Evolutionary conservation across 2,888 invertebrate species (phyloP), one percentile per base, ranked within the genome.

Genomic region (Priocnemis perturbator): DNA sequence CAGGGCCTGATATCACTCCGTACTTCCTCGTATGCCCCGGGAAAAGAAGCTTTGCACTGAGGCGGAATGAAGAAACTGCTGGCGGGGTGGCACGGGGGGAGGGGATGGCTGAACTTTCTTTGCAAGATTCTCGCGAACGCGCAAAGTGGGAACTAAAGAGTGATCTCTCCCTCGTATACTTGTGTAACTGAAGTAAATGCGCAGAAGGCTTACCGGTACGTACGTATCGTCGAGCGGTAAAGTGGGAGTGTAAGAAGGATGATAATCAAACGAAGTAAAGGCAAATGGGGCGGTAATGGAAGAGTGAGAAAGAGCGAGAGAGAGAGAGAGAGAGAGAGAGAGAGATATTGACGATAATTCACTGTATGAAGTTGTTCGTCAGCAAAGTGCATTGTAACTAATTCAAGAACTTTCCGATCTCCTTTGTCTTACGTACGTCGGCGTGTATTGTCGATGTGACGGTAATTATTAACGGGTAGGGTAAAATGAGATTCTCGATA

Each of bases 1-100:
- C 64, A 26, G 50, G 56, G 45, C 37, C 53, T 65, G 63, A 72
- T 71, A 68, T 72, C 68, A 67, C 60, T 55, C 57, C 59, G 48
- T 58, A 52, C 57, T 56, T 47, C 44, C 53, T 19, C 9, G 3
- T 60, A 23, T 45, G 37, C 37, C 14, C 26, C 4, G 7, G 52
- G 50, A 20, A 53, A 62, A 63, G 47, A 37, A 66, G 30, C 55
- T 45, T 19, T 15, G 23, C 9, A 5, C 5, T 37, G 1, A 45
- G 15, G 58, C 60, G 56, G 21, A 62, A 60, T 55, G 67, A 72
- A 69, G 56, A 62, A 66, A 68, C 44, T 53, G 61, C 15, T 37
- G 52, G 17, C 17, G 19, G 14, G 50, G 50, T 19, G 3, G 11
- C n/a, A 47, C 11, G 45, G 62, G 45, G 62, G 47, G 20, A 58